Base-by-base conservation (phyloP, 2,888 invertebrate genomes). In the Patella ulyssiponensis region DNA sequence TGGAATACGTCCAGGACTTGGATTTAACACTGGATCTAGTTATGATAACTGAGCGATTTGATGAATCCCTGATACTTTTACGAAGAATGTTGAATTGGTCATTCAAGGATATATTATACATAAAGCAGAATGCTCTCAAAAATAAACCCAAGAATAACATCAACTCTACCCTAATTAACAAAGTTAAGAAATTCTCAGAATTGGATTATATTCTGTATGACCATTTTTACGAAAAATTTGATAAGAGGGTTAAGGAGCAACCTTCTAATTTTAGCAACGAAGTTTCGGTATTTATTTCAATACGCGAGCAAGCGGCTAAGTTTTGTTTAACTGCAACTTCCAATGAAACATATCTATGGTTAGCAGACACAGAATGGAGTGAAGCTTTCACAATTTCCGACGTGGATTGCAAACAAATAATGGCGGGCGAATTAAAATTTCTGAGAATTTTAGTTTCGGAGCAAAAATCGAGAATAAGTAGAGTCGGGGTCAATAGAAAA, bases 31-130 rank as follows among this genome's bases (percentile, higher is more conserved):
- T 79, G n/a, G 56, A 76, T n/a, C 54, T 79, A 20, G 79, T 79
- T 15, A 70, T 79, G 23, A 56, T 79, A 27, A 74, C 73, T 17
- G 77, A 79, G 4, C n/a, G 74, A 1, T 77, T 79, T 54, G 77
- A 79, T 58, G 79, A 79, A 44, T 77, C 77, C 20, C 17, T 79
- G 15, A 27, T 79, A 14, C 56, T 79, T 11, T 33, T 79, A 54
- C 27, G 58, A 20, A 71, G 79, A 2, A 51, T 58, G 12, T 27
- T 79, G 23, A 58, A 71, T 9, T 79, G 79, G 79, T 44, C 54
- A 15, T 20, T 77, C 51, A 52, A 75, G 15, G 77, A 77, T 73
- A 52, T 79, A 3, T 12, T 79, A 15, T 79, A 79, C 69, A 23
- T 77, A 5, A 51, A 70, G n/a, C 54, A 69, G 53, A 79, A 79